A percentile compares a stretch with the other conserved stretches of the same genome.
These are phyloP conservation scores for Penaeus japonicus DNA, from an alignment of 1,140 invertebrate genomes.

Conservation along the genomic window DNA sequence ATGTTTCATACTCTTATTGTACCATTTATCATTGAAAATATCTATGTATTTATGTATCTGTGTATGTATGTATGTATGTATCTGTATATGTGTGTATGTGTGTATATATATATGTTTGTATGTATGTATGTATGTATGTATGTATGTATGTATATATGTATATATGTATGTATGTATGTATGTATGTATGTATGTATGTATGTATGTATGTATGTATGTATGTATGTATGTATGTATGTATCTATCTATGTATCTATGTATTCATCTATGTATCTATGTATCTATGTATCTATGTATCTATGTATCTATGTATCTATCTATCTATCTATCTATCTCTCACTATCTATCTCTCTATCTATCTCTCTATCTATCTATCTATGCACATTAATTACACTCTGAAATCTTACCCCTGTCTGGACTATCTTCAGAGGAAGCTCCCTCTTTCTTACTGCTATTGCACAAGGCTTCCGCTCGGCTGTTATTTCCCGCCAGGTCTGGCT, in stretches of 20 bases:
- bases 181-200: neutral
- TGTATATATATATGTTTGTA: too few species aligned
- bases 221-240: slow-evolving; percentile 8
- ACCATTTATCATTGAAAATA: too few species aligned
- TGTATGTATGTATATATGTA: too few species aligned
- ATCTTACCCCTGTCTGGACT: neutral
- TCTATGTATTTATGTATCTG: too few species aligned
- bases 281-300: slow-evolving; percentile 1
- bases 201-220: neutral
- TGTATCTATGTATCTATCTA: neutral
- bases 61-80: too few species aligned
- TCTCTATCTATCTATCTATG: neutral
- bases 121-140: too few species aligned
- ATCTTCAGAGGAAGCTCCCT: neutral
- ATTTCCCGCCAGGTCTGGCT: neutral
- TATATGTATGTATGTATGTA: too few species aligned
- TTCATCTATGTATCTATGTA: neutral
- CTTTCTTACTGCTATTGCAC: neutral
- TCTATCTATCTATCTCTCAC: neutral
- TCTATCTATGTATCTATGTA: neutral
- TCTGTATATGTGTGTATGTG: too few species aligned
- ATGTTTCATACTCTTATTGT: neutral
- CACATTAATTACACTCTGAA: neutral
- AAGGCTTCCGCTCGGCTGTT: slow-evolving; percentile 11
- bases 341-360: neutral